Evolutionary conservation across 2,888 invertebrate species (phyloP).

Genomic region (Mongoloraphidia duomilia): DNA sequence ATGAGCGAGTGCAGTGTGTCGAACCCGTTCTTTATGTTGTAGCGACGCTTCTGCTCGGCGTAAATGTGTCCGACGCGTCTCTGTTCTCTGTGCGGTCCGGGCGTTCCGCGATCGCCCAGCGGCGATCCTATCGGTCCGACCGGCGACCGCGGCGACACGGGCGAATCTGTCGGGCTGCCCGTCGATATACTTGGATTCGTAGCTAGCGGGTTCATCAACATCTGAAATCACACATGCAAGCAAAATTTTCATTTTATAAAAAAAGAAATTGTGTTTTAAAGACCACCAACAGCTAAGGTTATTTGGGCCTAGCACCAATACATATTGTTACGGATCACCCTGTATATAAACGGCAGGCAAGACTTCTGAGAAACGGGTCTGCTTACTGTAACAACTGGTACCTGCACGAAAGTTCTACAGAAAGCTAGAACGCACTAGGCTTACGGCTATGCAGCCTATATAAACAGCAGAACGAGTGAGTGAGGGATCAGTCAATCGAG

Average conservation of each 20-base stretch:
- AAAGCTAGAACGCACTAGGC: too few species aligned
- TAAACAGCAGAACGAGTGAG: too few species aligned
- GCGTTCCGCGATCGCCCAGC: constrained; percentile 28
- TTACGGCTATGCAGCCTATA: too few species aligned
- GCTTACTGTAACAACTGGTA: too few species aligned
- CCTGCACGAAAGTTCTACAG: too few species aligned
- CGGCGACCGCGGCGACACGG: constrained; percentile 41
- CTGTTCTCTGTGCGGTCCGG: constrained; percentile 45
- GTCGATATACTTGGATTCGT: constrained; percentile 16
- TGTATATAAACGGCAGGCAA: too few species aligned
- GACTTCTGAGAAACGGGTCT: too few species aligned
- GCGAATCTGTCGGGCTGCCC: constrained; percentile 30
- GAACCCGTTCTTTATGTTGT: constrained; percentile 93
- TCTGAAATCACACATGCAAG: constrained; percentile 6
- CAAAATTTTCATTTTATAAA: neutral
- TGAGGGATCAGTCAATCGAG: too few species aligned
- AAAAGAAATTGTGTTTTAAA: too few species aligned
- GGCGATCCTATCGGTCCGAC: constrained; percentile 27
- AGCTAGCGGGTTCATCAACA: constrained; percentile 17
- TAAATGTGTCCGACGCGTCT: constrained; percentile 81
- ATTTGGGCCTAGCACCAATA: too few species aligned
- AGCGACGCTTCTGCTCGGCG: constrained; percentile 90
- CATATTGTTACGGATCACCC: too few species aligned
- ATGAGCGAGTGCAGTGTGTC: constrained; percentile 86
- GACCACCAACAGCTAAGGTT: too few species aligned